A percentile compares a stretch with the other conserved stretches of the same genome.
phyloP scores from a whole-genome alignment of 1,140 invertebrate species.

The Dreissena polymorpha region DNA sequence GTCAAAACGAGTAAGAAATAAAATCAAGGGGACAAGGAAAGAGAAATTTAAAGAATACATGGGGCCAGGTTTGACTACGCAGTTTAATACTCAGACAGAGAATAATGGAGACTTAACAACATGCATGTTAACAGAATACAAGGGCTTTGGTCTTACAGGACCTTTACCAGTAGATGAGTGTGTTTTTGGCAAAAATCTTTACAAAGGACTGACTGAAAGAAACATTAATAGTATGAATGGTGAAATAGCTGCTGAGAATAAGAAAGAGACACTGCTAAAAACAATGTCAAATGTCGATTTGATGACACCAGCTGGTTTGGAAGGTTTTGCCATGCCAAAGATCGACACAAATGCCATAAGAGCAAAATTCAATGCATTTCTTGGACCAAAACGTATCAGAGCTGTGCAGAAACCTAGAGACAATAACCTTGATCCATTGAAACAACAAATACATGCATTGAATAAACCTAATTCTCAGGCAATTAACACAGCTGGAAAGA shows the following conservation, averaged over 20 bases:
- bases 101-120: slow-evolving; percentile 30
- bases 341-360: slow-evolving; percentile 4
- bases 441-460: too few relatives aligned
- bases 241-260: background rate
- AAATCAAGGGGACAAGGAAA: slow-evolving; percentile 41
- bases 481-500: background rate
- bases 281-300: background rate
- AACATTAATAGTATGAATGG: background rate
- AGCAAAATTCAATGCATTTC: background rate
- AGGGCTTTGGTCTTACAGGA: slow-evolving; percentile 46
- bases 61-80: slow-evolving; percentile 46
- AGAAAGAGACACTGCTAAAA: background rate
- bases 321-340: slow-evolving; percentile 14
- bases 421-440: too few relatives aligned
- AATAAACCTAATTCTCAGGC: background rate
- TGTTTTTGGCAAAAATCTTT: background rate
- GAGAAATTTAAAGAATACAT: slow-evolving; percentile 54
- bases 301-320: slow-evolving; percentile 31
- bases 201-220: background rate
- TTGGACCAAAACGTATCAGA: background rate
- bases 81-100: slow-evolving; percentile 1
- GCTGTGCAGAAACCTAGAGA: background rate
- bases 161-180: slow-evolving; percentile 30
- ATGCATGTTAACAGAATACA: slow-evolving; percentile 44
- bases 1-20: slow-evolving; percentile 37